Conservation (phyloP, 2,797 vertebrate genomes). For the Phataginus tetradactyla region DNA sequence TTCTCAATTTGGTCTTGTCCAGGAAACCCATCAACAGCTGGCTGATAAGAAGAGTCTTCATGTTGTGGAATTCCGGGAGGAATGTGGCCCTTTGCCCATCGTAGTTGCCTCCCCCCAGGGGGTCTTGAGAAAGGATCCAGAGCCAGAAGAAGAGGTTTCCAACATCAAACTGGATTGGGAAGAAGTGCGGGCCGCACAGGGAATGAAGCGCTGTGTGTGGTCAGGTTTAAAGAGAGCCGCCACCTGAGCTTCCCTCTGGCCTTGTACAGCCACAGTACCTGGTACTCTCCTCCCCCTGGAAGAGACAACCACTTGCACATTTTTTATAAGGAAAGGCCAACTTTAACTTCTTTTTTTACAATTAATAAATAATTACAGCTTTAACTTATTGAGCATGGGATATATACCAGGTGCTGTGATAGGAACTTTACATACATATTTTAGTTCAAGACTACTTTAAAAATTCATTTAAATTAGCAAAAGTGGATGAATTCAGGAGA, state of each 20-base stretch:
- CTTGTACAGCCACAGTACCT: fast-evolving
- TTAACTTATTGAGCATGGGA: background rate
- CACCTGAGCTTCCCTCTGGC: constrained; percentile 82
- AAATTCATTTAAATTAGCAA: background rate
- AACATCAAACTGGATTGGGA: constrained; percentile 91
- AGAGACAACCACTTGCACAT: background rate
- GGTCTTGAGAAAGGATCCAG: constrained; percentile 81
- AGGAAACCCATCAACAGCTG: constrained; percentile 94
- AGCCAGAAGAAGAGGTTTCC: constrained; percentile 89
- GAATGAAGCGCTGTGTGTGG: constrained; percentile 91
- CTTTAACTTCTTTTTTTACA: constrained; percentile 2
- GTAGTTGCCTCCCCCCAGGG: constrained; percentile 91
- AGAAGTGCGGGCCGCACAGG: constrained; percentile 91
- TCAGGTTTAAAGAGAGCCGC: constrained; percentile 87
- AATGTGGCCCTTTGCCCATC: constrained; percentile 90
- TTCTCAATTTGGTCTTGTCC: background rate
- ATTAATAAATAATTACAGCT: constrained; percentile 58
- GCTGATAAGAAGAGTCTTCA: constrained; percentile 93
- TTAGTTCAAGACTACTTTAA: background rate
- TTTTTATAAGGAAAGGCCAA: background rate
- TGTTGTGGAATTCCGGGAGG: constrained; percentile 93
- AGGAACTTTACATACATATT: background rate
- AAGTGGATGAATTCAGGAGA: background rate
- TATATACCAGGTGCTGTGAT: background rate
- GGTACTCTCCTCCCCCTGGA: background rate